Evolutionary conservation across 2,888 invertebrate genomes (phyloP).

Genomic region (Leptinotarsa peninsularis): DNA sequence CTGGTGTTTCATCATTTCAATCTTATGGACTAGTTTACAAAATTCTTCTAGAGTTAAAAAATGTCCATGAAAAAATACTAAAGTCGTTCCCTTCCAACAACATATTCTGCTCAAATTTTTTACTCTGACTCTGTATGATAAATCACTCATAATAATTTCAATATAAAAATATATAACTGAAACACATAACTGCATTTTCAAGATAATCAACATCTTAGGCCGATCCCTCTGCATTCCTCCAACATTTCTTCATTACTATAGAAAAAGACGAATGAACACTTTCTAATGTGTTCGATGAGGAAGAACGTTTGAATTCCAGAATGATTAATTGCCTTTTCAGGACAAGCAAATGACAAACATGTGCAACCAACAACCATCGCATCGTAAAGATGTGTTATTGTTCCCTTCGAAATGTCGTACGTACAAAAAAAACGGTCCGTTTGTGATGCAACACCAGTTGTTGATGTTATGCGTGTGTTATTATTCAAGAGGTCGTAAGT

Average conservation of each 20-base stretch:
- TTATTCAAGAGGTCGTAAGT: constrained; percentile 12
- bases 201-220: not conserved
- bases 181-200: constrained; percentile 15
- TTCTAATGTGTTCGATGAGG: constrained; percentile 3
- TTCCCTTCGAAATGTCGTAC: not conserved
- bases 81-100: too few relatives aligned
- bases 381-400: constrained; percentile 17
- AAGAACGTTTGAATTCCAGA: constrained; percentile 14
- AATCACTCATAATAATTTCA: not conserved
- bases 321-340: constrained; percentile 24
- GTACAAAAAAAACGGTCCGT: not conserved
- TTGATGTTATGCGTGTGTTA: constrained; percentile 13
- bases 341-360: constrained; percentile 25
- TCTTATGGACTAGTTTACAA: too few relatives aligned
- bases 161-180: not conserved
- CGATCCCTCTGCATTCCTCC: constrained; percentile 15
- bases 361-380: constrained; percentile 1
- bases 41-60: too few relatives aligned
- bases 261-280: constrained; percentile 4
- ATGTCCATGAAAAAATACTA: too few relatives aligned
- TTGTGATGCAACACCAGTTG: constrained; percentile 15
- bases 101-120: too few relatives aligned
- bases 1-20: too few relatives aligned
- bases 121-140: too few relatives aligned
- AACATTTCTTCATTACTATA: not conserved